phyloP scores from a whole-genome alignment of 2,797 vertebrate genomes.

The Glossophaga mutica region DNA sequence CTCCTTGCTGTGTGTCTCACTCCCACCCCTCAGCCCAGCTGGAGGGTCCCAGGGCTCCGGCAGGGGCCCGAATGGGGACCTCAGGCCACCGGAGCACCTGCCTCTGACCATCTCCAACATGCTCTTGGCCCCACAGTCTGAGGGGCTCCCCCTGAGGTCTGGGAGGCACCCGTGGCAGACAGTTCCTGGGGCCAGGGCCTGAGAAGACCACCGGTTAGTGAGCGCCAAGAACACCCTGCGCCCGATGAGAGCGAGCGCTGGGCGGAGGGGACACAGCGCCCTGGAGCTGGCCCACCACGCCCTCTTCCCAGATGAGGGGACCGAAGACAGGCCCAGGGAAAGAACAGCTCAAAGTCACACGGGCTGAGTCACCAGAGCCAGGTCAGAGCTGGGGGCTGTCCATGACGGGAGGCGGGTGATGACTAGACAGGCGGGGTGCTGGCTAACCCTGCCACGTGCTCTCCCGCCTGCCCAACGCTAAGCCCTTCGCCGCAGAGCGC shows the following conservation, averaged over 20 bases:
- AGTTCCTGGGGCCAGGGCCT: not conserved
- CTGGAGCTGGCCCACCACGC: not conserved
- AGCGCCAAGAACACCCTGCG: not conserved
- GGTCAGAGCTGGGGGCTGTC: not conserved
- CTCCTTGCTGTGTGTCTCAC: fast-evolving
- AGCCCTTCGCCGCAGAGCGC: not conserved
- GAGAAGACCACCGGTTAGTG: not conserved
- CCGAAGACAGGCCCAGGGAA: not conserved
- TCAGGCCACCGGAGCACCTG: not conserved
- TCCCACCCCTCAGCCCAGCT: not conserved
- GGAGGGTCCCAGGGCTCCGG: not conserved
- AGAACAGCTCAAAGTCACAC: not conserved
- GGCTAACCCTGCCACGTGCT: fast-evolving
- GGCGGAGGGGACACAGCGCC: not conserved
- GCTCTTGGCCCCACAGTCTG: not conserved
- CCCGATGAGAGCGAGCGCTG: fast-evolving
- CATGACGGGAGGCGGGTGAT: not conserved
- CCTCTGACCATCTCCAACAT: not conserved
- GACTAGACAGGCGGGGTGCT: not conserved
- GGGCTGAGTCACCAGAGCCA: not conserved
- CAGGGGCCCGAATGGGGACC: not conserved
- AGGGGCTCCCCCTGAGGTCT: not conserved
- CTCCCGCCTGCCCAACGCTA: fast-evolving
- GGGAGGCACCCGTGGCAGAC: not conserved
- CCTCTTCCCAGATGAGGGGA: not conserved